Percentiles rank a stretch among this genome's conserved stretches.
Conservation (phyloP, 2,888 invertebrate species). For the Erannis defoliaria region DNA sequence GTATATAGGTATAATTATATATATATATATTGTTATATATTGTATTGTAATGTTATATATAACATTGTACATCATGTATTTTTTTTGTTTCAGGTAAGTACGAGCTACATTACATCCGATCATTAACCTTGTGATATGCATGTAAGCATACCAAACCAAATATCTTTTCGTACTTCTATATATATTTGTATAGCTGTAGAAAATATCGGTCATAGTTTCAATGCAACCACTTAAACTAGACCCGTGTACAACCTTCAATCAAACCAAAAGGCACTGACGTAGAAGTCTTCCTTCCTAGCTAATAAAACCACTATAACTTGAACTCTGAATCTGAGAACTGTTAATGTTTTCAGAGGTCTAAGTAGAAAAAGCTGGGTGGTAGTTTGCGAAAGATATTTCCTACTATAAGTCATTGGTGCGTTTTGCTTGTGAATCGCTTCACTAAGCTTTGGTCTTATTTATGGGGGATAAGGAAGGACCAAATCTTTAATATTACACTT, state of each 20-base stretch:
- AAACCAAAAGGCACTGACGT: conserved; percentile 31
- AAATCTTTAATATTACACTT: conserved; percentile 33
- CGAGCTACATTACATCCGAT: background rate
- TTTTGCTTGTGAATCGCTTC: conserved; percentile 71
- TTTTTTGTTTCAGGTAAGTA: conserved; percentile 23
- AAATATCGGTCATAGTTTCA: conserved; percentile 46
- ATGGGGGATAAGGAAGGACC: conserved; percentile 52
- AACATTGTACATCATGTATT: no score
- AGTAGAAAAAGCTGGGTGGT: conserved; percentile 21
- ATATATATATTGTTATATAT: no score
- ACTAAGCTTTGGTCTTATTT: conserved; percentile 73
- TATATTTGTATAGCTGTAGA: background rate
- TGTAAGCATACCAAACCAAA: background rate
- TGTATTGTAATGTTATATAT: no score
- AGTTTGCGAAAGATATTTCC: conserved; percentile 68
- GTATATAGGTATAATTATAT: no score
- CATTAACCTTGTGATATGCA: background rate
- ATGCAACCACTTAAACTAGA: conserved; percentile 51
- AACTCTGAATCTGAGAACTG: conserved; percentile 38
- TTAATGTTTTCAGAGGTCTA: conserved; percentile 43
- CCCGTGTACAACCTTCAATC: conserved; percentile 38
- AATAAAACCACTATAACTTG: conserved; percentile 55
- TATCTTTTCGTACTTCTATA: background rate
- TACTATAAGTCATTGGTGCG: conserved; percentile 76
- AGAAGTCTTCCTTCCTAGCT: conserved; percentile 53